These are phyloP conservation scores for Platichthys stellatus DNA, from an alignment of 2,113 vertebrate species.

Conservation along the genomic window DNA sequence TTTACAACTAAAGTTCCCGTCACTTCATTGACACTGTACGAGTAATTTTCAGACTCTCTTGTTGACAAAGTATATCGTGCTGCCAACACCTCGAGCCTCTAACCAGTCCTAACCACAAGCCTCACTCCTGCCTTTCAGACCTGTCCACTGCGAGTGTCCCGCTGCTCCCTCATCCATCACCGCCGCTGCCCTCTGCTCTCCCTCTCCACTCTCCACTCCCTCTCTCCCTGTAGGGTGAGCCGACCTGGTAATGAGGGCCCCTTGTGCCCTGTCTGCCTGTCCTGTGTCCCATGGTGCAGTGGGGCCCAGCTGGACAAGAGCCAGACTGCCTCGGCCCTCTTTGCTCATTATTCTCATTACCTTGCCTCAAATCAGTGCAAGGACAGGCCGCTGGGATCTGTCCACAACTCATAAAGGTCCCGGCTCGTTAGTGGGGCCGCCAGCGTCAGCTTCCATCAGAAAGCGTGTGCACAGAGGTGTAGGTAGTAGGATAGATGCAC, in stretches of 20 bases:
- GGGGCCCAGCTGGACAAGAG: constrained; percentile 77
- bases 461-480: constrained; percentile 52
- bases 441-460: constrained; percentile 54
- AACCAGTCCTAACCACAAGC: constrained; percentile 52
- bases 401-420: constrained; percentile 81
- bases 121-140: constrained; percentile 61
- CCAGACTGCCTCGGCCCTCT: constrained; percentile 71
- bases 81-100: constrained; percentile 62
- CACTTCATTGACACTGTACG: constrained; percentile 10
- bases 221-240: constrained; percentile 66
- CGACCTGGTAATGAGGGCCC: constrained; percentile 78
- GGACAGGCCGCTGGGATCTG: constrained; percentile 83
- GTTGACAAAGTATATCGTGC: constrained; percentile 49
- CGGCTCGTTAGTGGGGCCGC: constrained; percentile 73
- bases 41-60: constrained; percentile 36
- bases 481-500: constrained; percentile 54
- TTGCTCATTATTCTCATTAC: constrained; percentile 86
- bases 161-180: constrained; percentile 77
- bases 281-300: constrained; percentile 80
- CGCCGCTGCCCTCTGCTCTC: constrained; percentile 66
- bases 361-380: constrained; percentile 79
- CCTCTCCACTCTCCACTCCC: constrained; percentile 48
- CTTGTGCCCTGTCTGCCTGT: constrained; percentile 78
- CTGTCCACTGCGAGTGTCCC: constrained; percentile 59
- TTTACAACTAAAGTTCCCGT: background rate